A percentile compares a stretch with the other conserved stretches of the same genome.
phyloP scores from a whole-genome alignment of 2,797 vertebrate genomes.

The Steatocranus sp. region DNA sequence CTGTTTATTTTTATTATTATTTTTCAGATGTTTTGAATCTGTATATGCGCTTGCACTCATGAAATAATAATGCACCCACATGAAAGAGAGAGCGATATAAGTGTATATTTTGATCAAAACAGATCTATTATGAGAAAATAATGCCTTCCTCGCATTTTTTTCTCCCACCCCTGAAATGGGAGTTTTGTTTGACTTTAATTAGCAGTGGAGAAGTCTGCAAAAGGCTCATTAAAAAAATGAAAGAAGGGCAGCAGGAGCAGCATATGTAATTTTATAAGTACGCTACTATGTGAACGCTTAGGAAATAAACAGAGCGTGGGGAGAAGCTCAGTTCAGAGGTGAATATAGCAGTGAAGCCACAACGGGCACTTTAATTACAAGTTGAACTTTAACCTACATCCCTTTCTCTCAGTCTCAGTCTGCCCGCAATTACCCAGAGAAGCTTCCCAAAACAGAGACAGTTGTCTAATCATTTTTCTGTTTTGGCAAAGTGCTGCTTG shows the following conservation, averaged over 20 bases:
- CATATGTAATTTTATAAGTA: slow-evolving; percentile 29
- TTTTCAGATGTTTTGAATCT: neutral
- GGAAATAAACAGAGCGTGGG: slow-evolving; percentile 53
- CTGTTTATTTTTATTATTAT: neutral
- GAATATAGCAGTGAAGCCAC: slow-evolving; percentile 50
- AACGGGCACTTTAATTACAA: slow-evolving; percentile 67
- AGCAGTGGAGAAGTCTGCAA: slow-evolving; percentile 32
- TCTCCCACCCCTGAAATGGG: slow-evolving; percentile 19
- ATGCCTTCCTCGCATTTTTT: slow-evolving; percentile 34
- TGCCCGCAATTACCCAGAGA: slow-evolving; percentile 48
- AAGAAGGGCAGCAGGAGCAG: slow-evolving; percentile 24
- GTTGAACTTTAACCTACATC: slow-evolving; percentile 73
- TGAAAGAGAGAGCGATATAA: neutral
- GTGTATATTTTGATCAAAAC: slow-evolving; percentile 21
- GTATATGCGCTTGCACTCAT: neutral
- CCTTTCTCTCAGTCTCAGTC: slow-evolving; percentile 42
- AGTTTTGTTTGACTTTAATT: slow-evolving; percentile 70
- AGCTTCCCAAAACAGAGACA: slow-evolving; percentile 51
- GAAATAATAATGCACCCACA: neutral
- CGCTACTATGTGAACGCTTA: slow-evolving; percentile 31
- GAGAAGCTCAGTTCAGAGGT: slow-evolving; percentile 38
- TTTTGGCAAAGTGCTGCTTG: slow-evolving; percentile 34
- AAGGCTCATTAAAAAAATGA: slow-evolving; percentile 64
- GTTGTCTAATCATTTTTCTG: slow-evolving; percentile 46
- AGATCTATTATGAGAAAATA: slow-evolving; percentile 43